A percentile compares a stretch with the other conserved stretches of the same genome.
Evolutionary conservation across 2,113 vertebrate species (phyloP).

Genomic region (Semicossyphus pulcher): DNA sequence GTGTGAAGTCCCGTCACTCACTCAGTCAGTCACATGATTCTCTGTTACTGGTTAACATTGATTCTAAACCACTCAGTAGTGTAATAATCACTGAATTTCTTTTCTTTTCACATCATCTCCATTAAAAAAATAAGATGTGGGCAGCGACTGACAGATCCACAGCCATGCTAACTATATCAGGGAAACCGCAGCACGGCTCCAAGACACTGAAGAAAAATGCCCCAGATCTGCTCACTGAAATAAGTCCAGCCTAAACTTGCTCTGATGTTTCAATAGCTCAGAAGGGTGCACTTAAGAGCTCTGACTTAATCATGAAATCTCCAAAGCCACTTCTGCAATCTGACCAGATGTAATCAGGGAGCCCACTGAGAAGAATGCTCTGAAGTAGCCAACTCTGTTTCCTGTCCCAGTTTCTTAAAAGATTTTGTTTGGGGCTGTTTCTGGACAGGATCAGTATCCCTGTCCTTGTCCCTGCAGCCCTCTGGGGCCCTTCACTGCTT

Average conservation of each 20-base stretch:
- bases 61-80: not conserved
- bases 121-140: not conserved
- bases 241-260: slow-evolving; percentile 36
- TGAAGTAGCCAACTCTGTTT: slow-evolving; percentile 22
- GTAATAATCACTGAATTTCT: not conserved
- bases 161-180: not conserved
- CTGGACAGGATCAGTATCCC: not conserved
- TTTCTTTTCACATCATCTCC: not conserved
- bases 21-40: too few species aligned
- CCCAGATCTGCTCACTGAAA: slow-evolving; percentile 26
- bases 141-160: not conserved
- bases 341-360: slow-evolving; percentile 48
- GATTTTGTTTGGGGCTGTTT: not conserved
- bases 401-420: not conserved
- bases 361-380: slow-evolving; percentile 34
- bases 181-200: slow-evolving; percentile 1
- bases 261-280: slow-evolving; percentile 42
- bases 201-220: slow-evolving; percentile 18
- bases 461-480: slow-evolving; percentile 25
- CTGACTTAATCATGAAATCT: slow-evolving; percentile 53
- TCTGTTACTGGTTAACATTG: not conserved
- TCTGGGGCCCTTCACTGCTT: slow-evolving; percentile 24
- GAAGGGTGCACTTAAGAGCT: slow-evolving; percentile 42
- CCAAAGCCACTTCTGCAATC: slow-evolving; percentile 41
- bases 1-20: too few species aligned